A percentile compares a stretch with the other conserved stretches of the same genome.
These are phyloP conservation scores for Pantherophis alleghaniensis DNA, from an alignment of 2,797 vertebrate species.

Conservation along the genomic window DNA sequence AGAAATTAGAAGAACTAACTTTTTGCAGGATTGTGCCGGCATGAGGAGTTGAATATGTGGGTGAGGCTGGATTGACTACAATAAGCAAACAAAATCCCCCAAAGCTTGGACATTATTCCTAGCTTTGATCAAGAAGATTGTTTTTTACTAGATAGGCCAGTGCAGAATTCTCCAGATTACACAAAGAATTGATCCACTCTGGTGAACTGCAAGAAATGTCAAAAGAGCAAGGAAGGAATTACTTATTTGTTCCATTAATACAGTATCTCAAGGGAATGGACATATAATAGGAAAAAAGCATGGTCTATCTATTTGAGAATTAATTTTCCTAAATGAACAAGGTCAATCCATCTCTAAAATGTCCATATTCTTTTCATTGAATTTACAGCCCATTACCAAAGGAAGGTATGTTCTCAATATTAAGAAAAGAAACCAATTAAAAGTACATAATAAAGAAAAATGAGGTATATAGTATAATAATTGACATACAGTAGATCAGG, in stretches of 20 bases:
- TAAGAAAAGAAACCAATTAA: not conserved
- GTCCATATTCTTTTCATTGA: not conserved
- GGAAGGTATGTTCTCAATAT: not conserved
- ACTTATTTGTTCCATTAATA: not conserved
- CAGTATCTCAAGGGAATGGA: not conserved
- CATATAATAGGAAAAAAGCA: not conserved
- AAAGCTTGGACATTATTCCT: not conserved
- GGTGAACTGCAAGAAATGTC: not conserved
- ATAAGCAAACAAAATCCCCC: not conserved
- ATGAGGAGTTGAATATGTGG: not conserved
- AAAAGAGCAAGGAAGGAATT: not conserved
- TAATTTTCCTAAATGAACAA: not conserved
- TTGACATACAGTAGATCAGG: not conserved
- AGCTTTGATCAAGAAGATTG: not conserved
- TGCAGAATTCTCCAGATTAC: not conserved
- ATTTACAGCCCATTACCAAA: not conserved
- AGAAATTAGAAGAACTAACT: not conserved
- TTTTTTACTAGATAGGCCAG: not conserved
- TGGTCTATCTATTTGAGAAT: not conserved
- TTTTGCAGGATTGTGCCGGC: not conserved
- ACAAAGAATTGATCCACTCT: not conserved
- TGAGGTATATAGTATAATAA: not conserved
- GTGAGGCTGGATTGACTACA: not conserved
- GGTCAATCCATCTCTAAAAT: not conserved
- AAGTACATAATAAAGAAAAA: not conserved